Conservation (phyloP, 2,888 invertebrate genomes). For the Pristionchus japonicus region DNA sequence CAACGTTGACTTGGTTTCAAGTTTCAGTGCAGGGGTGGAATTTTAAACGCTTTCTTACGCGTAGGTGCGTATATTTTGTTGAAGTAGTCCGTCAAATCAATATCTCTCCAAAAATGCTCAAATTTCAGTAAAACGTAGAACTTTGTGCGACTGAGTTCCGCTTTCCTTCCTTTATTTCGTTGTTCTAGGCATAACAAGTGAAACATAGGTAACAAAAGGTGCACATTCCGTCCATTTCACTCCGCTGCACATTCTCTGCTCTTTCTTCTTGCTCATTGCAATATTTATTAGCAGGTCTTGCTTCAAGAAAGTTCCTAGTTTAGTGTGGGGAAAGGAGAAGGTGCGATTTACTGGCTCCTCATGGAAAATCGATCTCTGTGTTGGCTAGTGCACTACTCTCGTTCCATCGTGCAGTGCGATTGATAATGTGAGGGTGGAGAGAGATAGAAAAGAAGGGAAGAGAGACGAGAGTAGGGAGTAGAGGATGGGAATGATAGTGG, state of each 20-base stretch:
- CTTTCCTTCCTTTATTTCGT: neutral
- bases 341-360: neutral
- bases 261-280: neutral
- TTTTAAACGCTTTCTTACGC: no score
- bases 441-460: neutral
- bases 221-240: neutral
- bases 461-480: neutral
- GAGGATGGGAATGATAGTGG: neutral
- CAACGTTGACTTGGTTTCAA: neutral
- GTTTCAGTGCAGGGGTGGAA: neutral
- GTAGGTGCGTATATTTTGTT: neutral
- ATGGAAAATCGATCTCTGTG: neutral
- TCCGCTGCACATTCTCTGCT: neutral
- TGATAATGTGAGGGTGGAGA: neutral
- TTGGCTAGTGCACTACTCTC: neutral
- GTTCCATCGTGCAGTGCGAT: neutral
- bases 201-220: neutral
- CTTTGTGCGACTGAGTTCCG: neutral
- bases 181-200: neutral
- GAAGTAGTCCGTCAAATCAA: neutral
- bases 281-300: neutral
- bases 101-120: neutral
- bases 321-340: no score
- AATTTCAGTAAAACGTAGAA: neutral
- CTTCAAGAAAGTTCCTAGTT: no score